Evolutionary conservation across 2,797 vertebrate species (phyloP), one percentile per base, ranked within the genome.

Genomic region (Hydrophis major): DNA sequence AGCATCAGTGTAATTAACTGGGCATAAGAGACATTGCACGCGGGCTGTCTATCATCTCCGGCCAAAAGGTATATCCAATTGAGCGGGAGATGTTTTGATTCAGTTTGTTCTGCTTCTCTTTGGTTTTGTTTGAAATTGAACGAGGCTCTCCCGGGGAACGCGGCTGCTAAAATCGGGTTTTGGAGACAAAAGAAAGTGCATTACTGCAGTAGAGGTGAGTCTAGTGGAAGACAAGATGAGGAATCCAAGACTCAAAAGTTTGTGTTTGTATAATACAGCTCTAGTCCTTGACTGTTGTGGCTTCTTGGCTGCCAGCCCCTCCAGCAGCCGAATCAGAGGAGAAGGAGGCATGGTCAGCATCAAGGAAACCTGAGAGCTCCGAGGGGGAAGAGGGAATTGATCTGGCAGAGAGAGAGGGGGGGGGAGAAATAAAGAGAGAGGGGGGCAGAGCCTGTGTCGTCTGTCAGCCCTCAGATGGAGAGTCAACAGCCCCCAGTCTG

Each of bases 1-100:
- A 95, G 95, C 93, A 90, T 92, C 93, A 93, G 91, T 87, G 94
- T 93, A 97, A 96, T 96, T 96, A 96, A 83, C 69, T 92, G 93
- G 94, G 86, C 92, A 95, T 93, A 94, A 96, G 94, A 94, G 88
- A 86, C 32, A 22, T 93, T 18, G 88, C 89, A 57, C 89, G 50
- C 86, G 61, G 90, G 61, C 86, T 95, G 94, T 94, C 95, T 94
- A 89, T 97, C 91, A 95, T 95, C 95, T 94, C 87, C 94, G 94
- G 87, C 88, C 93, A 66, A 53, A 92, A 92, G 16, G 6, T 56
- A 55, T 55, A 55, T 55, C 78, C 95, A 92, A 90, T 93, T 92
- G 94, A 94, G 89, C 92, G 56, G 90, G 22, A 61, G 42, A 3
- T 7, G 37, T 6, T 53, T 32, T 2, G 53, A 13, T 56, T 42